Conservation (phyloP, 2,888 invertebrate species). For the Machimus rusticus region DNA sequence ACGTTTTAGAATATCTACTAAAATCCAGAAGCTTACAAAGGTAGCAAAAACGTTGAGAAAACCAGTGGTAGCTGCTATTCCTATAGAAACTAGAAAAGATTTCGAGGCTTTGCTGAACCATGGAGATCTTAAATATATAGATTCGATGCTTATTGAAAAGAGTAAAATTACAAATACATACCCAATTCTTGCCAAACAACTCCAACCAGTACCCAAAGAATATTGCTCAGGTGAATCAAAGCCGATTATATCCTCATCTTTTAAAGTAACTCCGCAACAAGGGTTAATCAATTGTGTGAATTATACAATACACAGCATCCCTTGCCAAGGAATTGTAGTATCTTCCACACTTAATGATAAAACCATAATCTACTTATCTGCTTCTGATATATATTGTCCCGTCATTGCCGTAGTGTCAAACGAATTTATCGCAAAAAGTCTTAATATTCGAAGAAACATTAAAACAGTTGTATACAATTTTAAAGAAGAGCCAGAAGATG, state of each 20-base stretch:
- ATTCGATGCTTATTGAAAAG: conserved; percentile 59
- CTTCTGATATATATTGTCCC: conserved; percentile 59
- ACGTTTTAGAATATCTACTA: conserved; percentile 48
- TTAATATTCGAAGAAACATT: conserved; percentile 51
- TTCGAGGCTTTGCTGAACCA: conserved; percentile 58
- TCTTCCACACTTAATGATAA: conserved; percentile 49
- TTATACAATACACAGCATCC: conserved; percentile 57
- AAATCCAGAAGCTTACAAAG: conserved; percentile 49
- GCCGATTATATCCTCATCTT: not conserved
- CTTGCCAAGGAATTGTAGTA: conserved; percentile 58
- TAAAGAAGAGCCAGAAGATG: not conserved
- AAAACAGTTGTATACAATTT: conserved; percentile 49
- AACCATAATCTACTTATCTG: conserved; percentile 55
- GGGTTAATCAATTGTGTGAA: conserved; percentile 54
- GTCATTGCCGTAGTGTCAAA: conserved; percentile 53
- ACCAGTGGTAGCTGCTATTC: conserved; percentile 58
- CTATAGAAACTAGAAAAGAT: conserved; percentile 57
- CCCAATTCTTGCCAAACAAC: conserved; percentile 59
- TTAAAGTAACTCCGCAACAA: not conserved
- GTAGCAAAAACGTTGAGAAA: conserved; percentile 54
- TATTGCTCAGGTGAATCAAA: conserved; percentile 44
- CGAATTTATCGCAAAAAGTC: conserved; percentile 25
- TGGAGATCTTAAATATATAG: conserved; percentile 55
- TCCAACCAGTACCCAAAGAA: conserved; percentile 55
- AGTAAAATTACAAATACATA: conserved; percentile 58